Evolutionary conservation across 2,888 invertebrate genomes (phyloP), one percentile per base, ranked within the genome.

Genomic region (Elegia similella): DNA sequence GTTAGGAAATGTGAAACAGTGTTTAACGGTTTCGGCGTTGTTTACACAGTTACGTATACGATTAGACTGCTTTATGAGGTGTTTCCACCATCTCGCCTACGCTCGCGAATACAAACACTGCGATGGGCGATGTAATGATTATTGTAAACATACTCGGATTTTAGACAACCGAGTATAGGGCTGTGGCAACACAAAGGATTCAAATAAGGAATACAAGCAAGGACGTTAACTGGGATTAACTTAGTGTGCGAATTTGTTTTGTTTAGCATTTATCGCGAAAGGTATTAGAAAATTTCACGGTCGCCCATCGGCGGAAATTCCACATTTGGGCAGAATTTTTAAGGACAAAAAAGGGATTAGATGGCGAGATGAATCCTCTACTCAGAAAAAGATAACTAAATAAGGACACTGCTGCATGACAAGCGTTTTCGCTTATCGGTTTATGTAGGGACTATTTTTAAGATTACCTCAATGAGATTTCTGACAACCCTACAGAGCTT

Each of bases 1-100:
- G 89, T 87, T 82, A 81, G 84, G 77, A 75, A 82, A 88, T 82
- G 82, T 80, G 81, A 80, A 86, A 78, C 88, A 85, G 86, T 75
- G 82, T 80, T 79, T 76, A 78, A 80, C 77, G 75, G 77, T 81
- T 79, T 79, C 80, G 72, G 78, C 77, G 75, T 75, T 80, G 83
- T 85, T 86, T 83, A 83, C 77, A 72, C 65, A 68, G 72, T 75
- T 73, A 68, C 72, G 75, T 73, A 70, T 73, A 77, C 78, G 80
- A 82, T 82, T 80, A 80, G 80, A 80, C 75, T 80, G 72, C 79
- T 82, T 83, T 85, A 84, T 80, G 83, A 78, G 84, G 75, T 77
- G 82, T 78, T 78, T 75, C 72, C 70, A 74, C 74, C 74, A 73
- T 70, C n/a, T n/a, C 80, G 67, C 83, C 83, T 79, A 79, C 80